Base-by-base conservation (phyloP, 2,888 invertebrate genomes). In the Mycalesis mineus region DNA sequence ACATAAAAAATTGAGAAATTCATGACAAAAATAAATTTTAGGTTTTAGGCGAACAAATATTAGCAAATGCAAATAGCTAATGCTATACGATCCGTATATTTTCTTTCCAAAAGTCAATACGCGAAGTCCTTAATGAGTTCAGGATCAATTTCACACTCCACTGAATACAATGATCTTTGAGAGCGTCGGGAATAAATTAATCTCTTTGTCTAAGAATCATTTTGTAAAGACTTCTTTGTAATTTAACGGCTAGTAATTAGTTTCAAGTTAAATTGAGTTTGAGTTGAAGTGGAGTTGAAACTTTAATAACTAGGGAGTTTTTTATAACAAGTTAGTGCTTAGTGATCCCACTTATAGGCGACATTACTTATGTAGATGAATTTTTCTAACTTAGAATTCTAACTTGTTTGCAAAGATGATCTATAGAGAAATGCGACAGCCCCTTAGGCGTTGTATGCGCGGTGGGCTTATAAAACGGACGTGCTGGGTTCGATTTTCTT, bases 101-200 rank as follows among this genome's bases (percentile, higher is more conserved):
- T 36, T 9, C 36, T 36, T 36, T 9, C 11, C 11, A 36, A 11
- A 36, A 36, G 36, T 11, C 33, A 33, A 15, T 45, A 45, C 9
- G 31, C 45, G 6, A 14, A 14, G 31, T 29, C 44, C 28, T 28
- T 44, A 70, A 70, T 67, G 65, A 68, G 67, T 68, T 68, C 65
- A 63, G 64, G 51, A 70, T 64, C 68, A 72, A 72, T 73, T 73
- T 73, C 67, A 70, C 72, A 70, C 70, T 65, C 64, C 66, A 71
- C 57, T 58, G 65, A 61, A 44, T 63, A 42, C 52, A 41, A 29
- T 61, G 58, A 63, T 62, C 57, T 58, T 57, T 17, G 29, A 39
- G 17, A 63, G 62, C 64, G 62, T 58, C 63, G 63, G 60, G 66
- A 68, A 57, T 52, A 47, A 57, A 65, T 68, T 68, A 61, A 65